Base-by-base conservation (phyloP, 2,113 vertebrate species). In the Pyrgilauda ruficollis region DNA sequence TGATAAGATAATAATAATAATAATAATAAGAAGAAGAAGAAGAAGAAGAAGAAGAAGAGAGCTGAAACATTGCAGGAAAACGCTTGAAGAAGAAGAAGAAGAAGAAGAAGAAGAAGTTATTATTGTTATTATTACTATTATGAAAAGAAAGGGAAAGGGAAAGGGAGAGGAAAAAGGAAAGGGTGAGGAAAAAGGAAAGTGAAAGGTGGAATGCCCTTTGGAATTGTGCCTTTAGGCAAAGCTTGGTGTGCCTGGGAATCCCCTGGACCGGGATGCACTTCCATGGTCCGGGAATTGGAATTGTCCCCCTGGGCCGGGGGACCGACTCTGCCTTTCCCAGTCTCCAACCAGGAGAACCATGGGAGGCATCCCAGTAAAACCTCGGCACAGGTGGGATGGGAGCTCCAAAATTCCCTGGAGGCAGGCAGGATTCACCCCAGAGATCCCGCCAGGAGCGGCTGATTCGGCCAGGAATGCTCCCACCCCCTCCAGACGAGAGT, bases 231-330 rank as follows among this genome's bases (percentile, higher is more conserved):
- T 58, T 61, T 39, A 47, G 49, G 49, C 28, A 64, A 33, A 49
- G 15, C 19, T 39, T 21, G 15, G 15, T 30, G 43, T 16, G 6
- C 26, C 35, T 31, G 35, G 52, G 61, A 67, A 49, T 49, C 2
- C 24, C 22, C 61, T 0, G 0, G 35, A 13, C 37, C 0, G 0
- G 37, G 33, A 44, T 31, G 33, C 17, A 7, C 13, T 73, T 31
- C 27, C 33, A 6, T 6, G 4, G 9, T 53, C 22, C 1, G 0
- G 27, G 81, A 53, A 37, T 1, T 31, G 58, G 47, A 53, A 37
- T 37, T 31, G 10, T 10, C 21, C 3, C 8, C 33, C 56, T 31
- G 10, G 6, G 9, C 43, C 2, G 0, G 17, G 43, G 44, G 16
- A 43, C 30, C 0, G 0, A n/a, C 41, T 49, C 18, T 46, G 50